Evolutionary conservation across 2,113 vertebrate genomes (phyloP).

Genomic region (Actenoides hombroni): DNA sequence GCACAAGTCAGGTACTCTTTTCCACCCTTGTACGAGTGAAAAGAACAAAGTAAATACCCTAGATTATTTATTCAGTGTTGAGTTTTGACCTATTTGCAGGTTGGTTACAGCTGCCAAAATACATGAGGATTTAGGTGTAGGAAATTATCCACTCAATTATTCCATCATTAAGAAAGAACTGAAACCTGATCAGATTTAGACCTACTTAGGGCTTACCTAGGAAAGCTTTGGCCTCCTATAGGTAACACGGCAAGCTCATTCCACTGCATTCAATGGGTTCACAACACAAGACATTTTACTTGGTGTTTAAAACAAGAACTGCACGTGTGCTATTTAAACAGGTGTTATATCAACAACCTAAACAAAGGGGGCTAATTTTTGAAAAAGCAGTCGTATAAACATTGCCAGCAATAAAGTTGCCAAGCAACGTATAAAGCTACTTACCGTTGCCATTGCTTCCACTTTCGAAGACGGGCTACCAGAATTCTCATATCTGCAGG

Average conservation of each 20-base stretch:
- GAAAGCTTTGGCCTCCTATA: not conserved
- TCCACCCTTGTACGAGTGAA: not conserved
- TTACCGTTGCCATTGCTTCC: constrained; percentile 67
- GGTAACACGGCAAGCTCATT: not conserved
- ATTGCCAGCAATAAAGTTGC: not conserved
- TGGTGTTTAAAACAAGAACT: not conserved
- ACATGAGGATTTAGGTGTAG: not conserved
- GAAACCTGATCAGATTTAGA: not conserved
- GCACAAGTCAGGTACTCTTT: not conserved
- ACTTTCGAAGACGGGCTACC: not conserved
- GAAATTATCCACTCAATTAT: not conserved
- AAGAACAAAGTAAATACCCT: not conserved
- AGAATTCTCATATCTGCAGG: constrained; percentile 61
- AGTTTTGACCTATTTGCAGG: not conserved
- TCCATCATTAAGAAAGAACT: not conserved
- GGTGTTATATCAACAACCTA: not conserved
- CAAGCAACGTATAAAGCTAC: not conserved
- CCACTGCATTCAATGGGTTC: not conserved
- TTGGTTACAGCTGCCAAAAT: not conserved
- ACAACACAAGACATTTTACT: not conserved
- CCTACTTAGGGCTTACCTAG: not conserved
- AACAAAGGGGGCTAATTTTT: not conserved
- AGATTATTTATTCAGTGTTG: not conserved
- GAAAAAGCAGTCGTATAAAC: not conserved
- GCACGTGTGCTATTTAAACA: not conserved